Evolutionary conservation across 2,113 vertebrate species (phyloP), one percentile per base, ranked within the genome.

Genomic region (Saimiri boliviensis): DNA sequence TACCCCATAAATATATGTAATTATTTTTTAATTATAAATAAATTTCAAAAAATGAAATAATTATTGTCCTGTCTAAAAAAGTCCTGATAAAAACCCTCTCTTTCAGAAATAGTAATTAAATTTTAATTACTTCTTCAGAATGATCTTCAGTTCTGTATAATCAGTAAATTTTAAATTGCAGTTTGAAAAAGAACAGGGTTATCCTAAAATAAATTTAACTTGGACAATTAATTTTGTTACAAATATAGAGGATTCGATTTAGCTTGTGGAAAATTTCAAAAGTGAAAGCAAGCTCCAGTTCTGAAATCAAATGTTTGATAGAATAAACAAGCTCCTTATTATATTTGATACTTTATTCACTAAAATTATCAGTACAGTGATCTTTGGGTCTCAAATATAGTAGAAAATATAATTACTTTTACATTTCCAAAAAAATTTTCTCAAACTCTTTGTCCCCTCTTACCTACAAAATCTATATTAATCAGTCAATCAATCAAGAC

Each of bases 41-140:
- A 35, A 35, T 56, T 54, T 58, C 45, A 83, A 32, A 49, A 56
- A 63, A 35, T 77, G 17, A 93, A 79, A 63, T 80, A 94, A 68
- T 85, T 35, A 35, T 60, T 56, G 14, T 54, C 20, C 66, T 88
- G 30, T 23, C n/a, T 42, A 54, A 87, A 73, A 73, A 56, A 11
- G 1, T 86, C 1, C 74, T 74, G 11, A 21, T 68, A 85, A 93
- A 79, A 91, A 56, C 6, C 3, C 4, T 79, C 7, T 63, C 4
- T 35, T 97, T 84, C 32, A 91, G 66, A 93, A 95, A 74, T 23
- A 91, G 25, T 25, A 74, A 16, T 8, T 81, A 32, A 79, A 74
- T 11, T 79, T 86, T 96, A 96, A 80, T 94, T 92, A 93, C 37
- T 95, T 94, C 81, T 76, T 58, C 81, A 77, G 7, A 84, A 77